These are phyloP conservation scores for Syngnathus floridae DNA, from an alignment of 2,113 vertebrate species.

Conservation along the genomic window DNA sequence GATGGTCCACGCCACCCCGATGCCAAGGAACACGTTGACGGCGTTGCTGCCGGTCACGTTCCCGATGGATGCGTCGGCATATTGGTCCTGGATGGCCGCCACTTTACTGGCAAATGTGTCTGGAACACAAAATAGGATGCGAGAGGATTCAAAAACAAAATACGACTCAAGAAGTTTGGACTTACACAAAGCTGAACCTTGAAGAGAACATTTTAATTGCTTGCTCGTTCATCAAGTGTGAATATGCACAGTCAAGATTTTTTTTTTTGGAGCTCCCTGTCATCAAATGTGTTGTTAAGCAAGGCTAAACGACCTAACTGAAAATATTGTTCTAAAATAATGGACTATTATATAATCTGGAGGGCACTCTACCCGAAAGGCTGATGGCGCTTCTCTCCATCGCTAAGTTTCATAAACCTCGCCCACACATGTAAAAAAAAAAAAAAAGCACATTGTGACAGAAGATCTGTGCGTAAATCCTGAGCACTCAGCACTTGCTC, in stretches of 20 bases:
- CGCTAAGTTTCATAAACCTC: background rate
- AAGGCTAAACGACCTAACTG: no score
- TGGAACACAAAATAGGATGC: constrained; percentile 21
- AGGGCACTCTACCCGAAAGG: background rate
- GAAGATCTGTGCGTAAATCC: background rate
- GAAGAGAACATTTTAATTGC: no score
- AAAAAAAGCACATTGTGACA: background rate
- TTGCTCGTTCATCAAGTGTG: no score
- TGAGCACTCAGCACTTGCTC: background rate
- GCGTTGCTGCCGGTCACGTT: constrained; percentile 82
- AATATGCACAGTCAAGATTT: no score
- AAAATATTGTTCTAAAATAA: background rate
- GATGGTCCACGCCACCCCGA: constrained; percentile 81
- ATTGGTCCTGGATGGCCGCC: constrained; percentile 80
- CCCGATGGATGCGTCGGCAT: constrained; percentile 78
- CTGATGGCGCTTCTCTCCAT: background rate
- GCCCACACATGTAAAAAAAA: background rate
- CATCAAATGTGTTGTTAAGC: no score
- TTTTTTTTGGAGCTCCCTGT: no score
- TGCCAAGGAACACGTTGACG: constrained; percentile 80
- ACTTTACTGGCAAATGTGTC: constrained; percentile 81
- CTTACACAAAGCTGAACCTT: no score
- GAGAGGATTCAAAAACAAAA: no score
- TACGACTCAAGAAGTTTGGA: no score
- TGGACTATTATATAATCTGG: background rate